phyloP scores from a whole-genome alignment of 2,113 vertebrate genomes.

The Paramisgurnus dabryanus region DNA sequence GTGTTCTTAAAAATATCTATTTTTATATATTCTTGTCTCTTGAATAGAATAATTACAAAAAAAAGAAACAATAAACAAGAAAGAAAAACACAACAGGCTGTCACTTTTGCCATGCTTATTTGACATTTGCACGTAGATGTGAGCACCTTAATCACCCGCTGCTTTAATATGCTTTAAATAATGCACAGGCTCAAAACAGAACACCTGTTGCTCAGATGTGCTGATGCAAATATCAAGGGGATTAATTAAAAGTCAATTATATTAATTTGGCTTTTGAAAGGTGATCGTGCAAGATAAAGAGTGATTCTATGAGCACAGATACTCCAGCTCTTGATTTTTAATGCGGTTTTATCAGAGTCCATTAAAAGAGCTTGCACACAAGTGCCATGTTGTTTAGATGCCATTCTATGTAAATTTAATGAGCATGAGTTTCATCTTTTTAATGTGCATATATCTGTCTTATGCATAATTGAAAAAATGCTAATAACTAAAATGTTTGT shows the following conservation, averaged over 20 bases:
- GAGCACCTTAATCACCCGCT: constrained; percentile 71
- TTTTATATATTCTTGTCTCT: neutral
- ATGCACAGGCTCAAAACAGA: constrained; percentile 80
- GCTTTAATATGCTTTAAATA: constrained; percentile 77
- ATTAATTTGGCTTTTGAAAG: constrained; percentile 83
- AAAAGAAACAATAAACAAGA: constrained; percentile 37
- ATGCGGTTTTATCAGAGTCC: constrained; percentile 67
- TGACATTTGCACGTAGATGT: constrained; percentile 60
- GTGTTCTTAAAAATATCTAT: no score
- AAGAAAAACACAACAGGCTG: constrained; percentile 30
- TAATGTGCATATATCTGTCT: constrained; percentile 72
- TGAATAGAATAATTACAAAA: neutral
- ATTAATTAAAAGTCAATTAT: constrained; percentile 95
- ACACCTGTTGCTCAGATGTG: constrained; percentile 83
- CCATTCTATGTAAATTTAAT: constrained; percentile 72
- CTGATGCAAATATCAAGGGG: constrained; percentile 90
- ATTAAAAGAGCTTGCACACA: constrained; percentile 61
- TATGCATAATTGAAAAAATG: constrained; percentile 76
- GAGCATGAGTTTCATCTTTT: constrained; percentile 67
- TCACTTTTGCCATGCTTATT: constrained; percentile 65
- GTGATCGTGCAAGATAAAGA: constrained; percentile 79
- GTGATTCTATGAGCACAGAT: constrained; percentile 60
- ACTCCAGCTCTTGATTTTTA: constrained; percentile 57
- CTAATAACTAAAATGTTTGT: constrained; percentile 69
- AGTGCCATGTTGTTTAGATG: constrained; percentile 67